phyloP scores from a whole-genome alignment of 2,113 vertebrate genomes.

The Murina feae region DNA sequence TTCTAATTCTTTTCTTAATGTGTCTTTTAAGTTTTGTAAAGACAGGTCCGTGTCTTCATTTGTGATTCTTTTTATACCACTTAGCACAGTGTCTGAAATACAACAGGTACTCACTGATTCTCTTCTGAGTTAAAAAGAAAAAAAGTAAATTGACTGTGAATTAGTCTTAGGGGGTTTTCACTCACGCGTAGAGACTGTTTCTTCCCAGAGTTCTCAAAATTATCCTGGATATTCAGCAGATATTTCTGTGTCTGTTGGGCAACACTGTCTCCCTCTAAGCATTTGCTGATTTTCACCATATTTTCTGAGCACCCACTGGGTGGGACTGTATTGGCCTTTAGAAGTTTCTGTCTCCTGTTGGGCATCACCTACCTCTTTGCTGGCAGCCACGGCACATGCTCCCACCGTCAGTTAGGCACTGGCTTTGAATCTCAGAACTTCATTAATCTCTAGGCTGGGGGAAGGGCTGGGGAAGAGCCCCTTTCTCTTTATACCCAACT shows the following conservation, averaged over 20 bases:
- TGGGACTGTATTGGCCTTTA: not conserved
- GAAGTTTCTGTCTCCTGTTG: not conserved
- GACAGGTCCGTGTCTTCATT: not conserved
- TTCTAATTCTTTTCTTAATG: not conserved
- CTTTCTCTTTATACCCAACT: not conserved
- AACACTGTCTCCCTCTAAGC: not conserved
- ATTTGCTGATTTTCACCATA: rapidly evolving
- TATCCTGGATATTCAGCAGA: not conserved
- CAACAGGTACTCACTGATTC: not conserved
- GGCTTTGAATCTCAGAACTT: not conserved
- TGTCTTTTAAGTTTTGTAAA: not conserved
- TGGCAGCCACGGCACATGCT: not conserved
- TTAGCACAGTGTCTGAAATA: not conserved
- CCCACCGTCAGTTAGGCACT: not conserved
- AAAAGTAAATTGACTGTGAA: not conserved
- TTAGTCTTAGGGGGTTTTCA: not conserved
- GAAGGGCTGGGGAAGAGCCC: not conserved
- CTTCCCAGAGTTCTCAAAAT: not conserved
- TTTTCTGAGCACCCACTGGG: not conserved
- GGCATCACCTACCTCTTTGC: not conserved
- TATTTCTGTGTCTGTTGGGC: not conserved
- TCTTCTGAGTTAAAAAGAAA: not conserved
- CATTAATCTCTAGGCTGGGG: not conserved
- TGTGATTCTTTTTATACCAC: not conserved
- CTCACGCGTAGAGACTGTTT: not conserved